These are phyloP conservation scores for Cherax destructor DNA, from an alignment of 1,140 invertebrate genomes.

Conservation along the genomic window DNA sequence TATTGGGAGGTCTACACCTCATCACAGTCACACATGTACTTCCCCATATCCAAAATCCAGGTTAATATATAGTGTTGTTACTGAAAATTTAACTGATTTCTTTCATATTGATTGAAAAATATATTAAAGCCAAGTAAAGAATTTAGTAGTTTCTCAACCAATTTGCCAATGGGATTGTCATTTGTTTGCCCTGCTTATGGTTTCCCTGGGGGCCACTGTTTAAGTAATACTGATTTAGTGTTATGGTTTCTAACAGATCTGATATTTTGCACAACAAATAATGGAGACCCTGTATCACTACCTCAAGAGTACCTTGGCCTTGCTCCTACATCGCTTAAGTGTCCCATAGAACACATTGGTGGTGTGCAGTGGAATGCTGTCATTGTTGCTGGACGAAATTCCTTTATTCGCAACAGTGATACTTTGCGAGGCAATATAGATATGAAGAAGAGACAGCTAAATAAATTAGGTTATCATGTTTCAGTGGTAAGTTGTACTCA, in stretches of 20 bases:
- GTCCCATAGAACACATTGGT: not conserved
- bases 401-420: slow-evolving; percentile 58
- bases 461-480: slow-evolving; percentile 60
- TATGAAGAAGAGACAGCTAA: slow-evolving; percentile 66
- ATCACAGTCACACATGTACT: slow-evolving; percentile 52
- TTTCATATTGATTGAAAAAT: not conserved
- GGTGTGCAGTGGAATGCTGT: slow-evolving; percentile 63
- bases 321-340: slow-evolving; percentile 48
- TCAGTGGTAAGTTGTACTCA: slow-evolving; percentile 58
- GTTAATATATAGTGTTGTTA: slow-evolving; percentile 34
- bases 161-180: too few relatives aligned
- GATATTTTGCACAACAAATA: slow-evolving; percentile 62
- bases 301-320: slow-evolving; percentile 53
- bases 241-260: slow-evolving; percentile 46
- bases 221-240: not conserved
- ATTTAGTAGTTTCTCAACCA: too few relatives aligned
- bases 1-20: slow-evolving; percentile 55
- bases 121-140: not conserved
- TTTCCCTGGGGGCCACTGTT: too few relatives aligned
- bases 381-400: slow-evolving; percentile 66
- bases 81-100: not conserved
- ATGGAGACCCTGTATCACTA: slow-evolving; percentile 49
- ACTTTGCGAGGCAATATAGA: slow-evolving; percentile 60
- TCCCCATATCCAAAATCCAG: slow-evolving; percentile 69
- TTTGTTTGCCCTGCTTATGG: too few relatives aligned